Conservation (phyloP, 92 coral and sea anemone genomes). For the Galaxea fascicularis region DNA sequence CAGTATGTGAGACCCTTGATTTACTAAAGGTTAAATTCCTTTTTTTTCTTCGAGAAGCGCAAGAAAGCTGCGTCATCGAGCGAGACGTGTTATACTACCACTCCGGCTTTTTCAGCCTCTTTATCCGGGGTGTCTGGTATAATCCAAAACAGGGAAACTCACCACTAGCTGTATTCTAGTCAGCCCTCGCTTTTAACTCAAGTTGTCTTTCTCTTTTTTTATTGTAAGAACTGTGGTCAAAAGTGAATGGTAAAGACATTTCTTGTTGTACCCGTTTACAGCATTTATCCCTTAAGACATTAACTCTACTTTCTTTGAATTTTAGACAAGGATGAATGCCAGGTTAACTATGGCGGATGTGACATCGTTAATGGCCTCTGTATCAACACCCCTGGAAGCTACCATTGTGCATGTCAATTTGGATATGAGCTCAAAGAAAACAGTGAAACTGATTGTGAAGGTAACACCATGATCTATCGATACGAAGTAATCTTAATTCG, state of each 20-base stretch:
- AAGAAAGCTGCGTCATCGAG: background rate
- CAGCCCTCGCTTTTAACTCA: too few relatives aligned
- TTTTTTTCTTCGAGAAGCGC: background rate
- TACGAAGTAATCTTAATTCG: too few relatives aligned
- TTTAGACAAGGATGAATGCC: slow-evolving; percentile 89
- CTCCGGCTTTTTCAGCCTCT: too few relatives aligned
- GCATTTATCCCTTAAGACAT: background rate
- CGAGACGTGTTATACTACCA: too few relatives aligned
- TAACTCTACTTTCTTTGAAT: background rate
- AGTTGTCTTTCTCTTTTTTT: too few relatives aligned
- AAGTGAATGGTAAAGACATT: too few relatives aligned
- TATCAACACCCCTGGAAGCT: slow-evolving; percentile 86
- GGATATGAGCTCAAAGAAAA: slow-evolving; percentile 79
- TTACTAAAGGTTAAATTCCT: background rate
- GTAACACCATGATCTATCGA: slow-evolving; percentile 26
- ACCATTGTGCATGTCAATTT: slow-evolving; percentile 80
- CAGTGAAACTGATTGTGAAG: slow-evolving; percentile 76
- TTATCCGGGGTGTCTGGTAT: background rate
- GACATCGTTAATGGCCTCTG: slow-evolving; percentile 75
- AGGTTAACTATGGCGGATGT: slow-evolving; percentile 88
- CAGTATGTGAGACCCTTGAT: background rate
- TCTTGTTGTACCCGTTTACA: background rate
- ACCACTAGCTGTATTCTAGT: background rate
- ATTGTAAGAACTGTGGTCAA: too few relatives aligned
- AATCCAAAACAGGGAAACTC: background rate